phyloP scores from a whole-genome alignment of 1,140 invertebrate species.

The Phocides pigmalion region DNA sequence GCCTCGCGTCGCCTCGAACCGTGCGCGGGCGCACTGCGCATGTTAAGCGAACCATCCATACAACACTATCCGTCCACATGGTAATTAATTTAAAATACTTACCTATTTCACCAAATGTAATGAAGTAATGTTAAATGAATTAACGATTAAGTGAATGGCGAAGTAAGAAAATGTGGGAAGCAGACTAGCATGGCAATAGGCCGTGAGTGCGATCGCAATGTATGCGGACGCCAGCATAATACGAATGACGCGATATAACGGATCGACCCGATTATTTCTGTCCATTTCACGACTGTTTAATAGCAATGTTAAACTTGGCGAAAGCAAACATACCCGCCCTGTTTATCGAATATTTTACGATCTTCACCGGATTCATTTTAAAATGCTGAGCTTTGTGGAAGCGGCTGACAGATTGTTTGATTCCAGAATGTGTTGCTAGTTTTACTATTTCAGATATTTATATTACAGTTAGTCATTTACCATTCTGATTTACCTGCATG shows the following conservation, averaged over 20 bases:
- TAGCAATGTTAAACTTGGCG: constrained; percentile 80
- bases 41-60: constrained; percentile 42
- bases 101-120: constrained; percentile 63
- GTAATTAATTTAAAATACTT: constrained; percentile 61
- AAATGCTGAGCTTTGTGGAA: constrained; percentile 77
- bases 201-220: constrained; percentile 51
- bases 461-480: constrained; percentile 81
- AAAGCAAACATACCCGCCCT: constrained; percentile 79
- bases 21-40: constrained; percentile 42
- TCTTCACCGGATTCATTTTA: constrained; percentile 76
- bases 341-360: constrained; percentile 83
- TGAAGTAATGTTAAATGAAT: constrained; percentile 69
- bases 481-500: constrained; percentile 78
- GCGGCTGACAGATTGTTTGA: constrained; percentile 77
- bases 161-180: constrained; percentile 61
- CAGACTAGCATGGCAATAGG: constrained; percentile 68
- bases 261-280: constrained; percentile 81
- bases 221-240: constrained; percentile 68
- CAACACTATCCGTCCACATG: constrained; percentile 50
- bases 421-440: constrained; percentile 65
- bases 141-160: constrained; percentile 64
- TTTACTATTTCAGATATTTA: constrained; percentile 79
- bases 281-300: constrained; percentile 82
- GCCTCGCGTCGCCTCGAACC: constrained; percentile 31
- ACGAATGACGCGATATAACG: constrained; percentile 79